Conservation (phyloP, 2,113 vertebrate genomes). For the Cathartes aura region DNA sequence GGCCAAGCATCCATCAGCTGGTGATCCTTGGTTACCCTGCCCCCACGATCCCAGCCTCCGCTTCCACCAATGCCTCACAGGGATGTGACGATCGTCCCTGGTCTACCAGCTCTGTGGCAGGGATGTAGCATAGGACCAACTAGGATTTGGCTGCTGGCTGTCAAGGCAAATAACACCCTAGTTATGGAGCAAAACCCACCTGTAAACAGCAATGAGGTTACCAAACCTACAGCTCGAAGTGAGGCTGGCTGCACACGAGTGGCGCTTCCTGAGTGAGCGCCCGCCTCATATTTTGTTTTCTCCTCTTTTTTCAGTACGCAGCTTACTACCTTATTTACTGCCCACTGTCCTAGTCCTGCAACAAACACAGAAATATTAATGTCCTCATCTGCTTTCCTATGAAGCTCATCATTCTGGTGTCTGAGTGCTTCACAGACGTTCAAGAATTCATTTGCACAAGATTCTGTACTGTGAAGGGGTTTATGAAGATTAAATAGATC, state of each 20-base stretch:
- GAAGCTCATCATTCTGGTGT: background rate
- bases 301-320: background rate
- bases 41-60: background rate
- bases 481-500: conserved; percentile 8
- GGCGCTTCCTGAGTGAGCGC: background rate
- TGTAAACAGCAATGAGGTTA: background rate
- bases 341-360: background rate
- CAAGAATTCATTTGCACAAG: background rate
- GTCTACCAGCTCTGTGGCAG: background rate
- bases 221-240: background rate
- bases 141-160: background rate
- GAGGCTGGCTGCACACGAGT: background rate
- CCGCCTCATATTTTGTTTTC: background rate
- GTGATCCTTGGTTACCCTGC: background rate
- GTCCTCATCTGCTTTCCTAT: background rate
- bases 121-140: background rate
- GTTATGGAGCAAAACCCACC: background rate
- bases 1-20: background rate
- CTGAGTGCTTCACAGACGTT: background rate
- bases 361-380: background rate
- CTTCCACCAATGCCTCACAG: fast-evolving
- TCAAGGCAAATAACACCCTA: background rate
- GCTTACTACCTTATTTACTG: background rate
- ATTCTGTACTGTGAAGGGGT: background rate
- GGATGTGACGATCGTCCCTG: background rate